Evolutionary conservation across 2,888 invertebrate genomes (phyloP), one percentile per base, ranked within the genome.

Genomic region (Drosophila conformis): DNA sequence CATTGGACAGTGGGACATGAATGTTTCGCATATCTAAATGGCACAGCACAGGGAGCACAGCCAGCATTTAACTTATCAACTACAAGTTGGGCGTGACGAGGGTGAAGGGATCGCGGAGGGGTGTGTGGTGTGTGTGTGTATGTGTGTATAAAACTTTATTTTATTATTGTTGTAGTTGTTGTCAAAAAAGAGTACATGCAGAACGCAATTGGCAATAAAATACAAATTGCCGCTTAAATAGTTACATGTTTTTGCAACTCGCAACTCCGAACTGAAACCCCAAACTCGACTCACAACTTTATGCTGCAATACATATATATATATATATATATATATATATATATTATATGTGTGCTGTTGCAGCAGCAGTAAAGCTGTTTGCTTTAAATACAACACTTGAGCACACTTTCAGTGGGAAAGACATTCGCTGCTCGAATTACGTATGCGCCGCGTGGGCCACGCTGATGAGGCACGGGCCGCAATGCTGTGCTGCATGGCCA

Each of bases 191-290:
- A 29, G 61, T 36, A 54, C 61, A 49, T 57, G 65, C 64, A 61
- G 58, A 60, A 65, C 53, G 69, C 74, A 75, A 68, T 84, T 87
- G 87, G 80, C 87, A 86, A 89, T 87, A 87, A 86, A 89, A 89
- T 85, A 87, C 88, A 85, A 87, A 87, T 87, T 87, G 87, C 88
- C 87, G 86, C 86, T 87, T 87, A 82, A 89, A 87, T 80, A 85
- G 88, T 89, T 87, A 73, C 80, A 87, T 79, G 57, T 65, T 63
- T 52, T 38, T 56, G 27, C 56, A 56, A 38, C 53, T 53, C 51
- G 46, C 53, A 58, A 48, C 40, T 46, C 31, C 1, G 18, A 53
- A 18, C 54, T n/a, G 36, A 36, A 48, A 64, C 25, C 35, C 46
- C 35, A 38, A 59, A 40, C 40, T 29, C 52, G 42, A 51, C 51